Evolutionary conservation across 2,888 invertebrate species (phyloP).

Genomic region (Rotaria magnacalcarata): DNA sequence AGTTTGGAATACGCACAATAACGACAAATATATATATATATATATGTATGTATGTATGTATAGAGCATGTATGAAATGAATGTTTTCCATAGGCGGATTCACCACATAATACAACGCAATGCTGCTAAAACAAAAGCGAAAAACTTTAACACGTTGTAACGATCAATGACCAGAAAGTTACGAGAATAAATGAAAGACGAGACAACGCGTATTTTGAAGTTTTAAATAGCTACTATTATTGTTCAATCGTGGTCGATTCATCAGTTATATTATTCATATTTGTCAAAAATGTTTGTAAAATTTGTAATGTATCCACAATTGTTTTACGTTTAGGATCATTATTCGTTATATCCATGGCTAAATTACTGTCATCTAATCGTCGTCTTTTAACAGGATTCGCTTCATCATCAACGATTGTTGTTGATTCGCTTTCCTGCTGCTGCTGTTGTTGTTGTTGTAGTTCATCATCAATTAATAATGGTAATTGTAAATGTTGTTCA

Average conservation of each 20-base stretch:
- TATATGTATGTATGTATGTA: slow-evolving; percentile 5
- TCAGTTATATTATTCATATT: neutral
- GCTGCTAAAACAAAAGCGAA: neutral
- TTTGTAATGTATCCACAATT: slow-evolving; percentile 4
- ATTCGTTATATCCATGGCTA: slow-evolving; percentile 11
- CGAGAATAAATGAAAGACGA: neutral
- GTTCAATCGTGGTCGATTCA: slow-evolving; percentile 20
- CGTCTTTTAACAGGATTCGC: slow-evolving; percentile 20
- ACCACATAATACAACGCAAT: slow-evolving; percentile 9
- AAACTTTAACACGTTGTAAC: neutral
- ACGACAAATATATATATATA: slow-evolving; percentile 24
- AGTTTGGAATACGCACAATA: slow-evolving; percentile 20
- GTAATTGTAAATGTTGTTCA: slow-evolving; percentile 16
- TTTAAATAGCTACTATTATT: neutral
- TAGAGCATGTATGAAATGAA: neutral
- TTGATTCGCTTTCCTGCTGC: slow-evolving; percentile 10
- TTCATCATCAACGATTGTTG: slow-evolving; percentile 12
- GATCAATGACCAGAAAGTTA: neutral
- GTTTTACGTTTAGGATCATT: slow-evolving; percentile 21
- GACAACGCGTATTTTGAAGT: neutral
- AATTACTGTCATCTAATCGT: slow-evolving; percentile 29
- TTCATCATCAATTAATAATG: slow-evolving; percentile 10
- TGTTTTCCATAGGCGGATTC: neutral
- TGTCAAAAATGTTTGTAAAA: slow-evolving; percentile 25
- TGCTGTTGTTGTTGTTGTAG: neutral